Conservation (phyloP, 2,888 invertebrate genomes). For the Endotricha flammealis region DNA sequence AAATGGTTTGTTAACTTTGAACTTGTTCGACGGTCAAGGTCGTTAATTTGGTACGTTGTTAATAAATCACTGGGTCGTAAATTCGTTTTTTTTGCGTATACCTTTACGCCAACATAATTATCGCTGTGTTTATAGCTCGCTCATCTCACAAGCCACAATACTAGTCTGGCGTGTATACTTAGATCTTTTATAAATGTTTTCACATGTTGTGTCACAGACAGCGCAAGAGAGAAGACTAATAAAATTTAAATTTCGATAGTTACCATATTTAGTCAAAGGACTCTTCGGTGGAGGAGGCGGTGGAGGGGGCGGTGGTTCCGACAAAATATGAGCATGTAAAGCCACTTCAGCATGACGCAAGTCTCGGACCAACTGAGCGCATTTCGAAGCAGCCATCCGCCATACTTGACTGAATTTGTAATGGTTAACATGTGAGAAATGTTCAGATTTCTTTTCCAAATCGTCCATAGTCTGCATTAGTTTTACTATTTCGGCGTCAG, state of each 20-base stretch:
- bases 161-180: too few species aligned
- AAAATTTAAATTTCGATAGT: neutral
- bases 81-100: too few species aligned
- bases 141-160: too few species aligned
- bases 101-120: too few species aligned
- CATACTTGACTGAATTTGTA: slow-evolving; percentile 77
- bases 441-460: slow-evolving; percentile 83
- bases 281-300: slow-evolving; percentile 48
- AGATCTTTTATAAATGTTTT: too few species aligned
- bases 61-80: too few species aligned
- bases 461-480: slow-evolving; percentile 82
- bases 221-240: too few species aligned
- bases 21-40: too few species aligned
- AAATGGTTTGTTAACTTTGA: too few species aligned
- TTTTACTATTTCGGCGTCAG: slow-evolving; percentile 83
- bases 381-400: slow-evolving; percentile 57
- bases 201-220: too few species aligned
- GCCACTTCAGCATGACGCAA: slow-evolving; percentile 56
- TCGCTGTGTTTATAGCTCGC: too few species aligned
- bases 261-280: slow-evolving; percentile 51
- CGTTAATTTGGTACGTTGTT: too few species aligned
- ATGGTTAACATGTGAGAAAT: slow-evolving; percentile 81
- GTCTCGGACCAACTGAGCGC: slow-evolving; percentile 37
- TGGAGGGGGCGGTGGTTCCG: slow-evolving; percentile 59
- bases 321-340: slow-evolving; percentile 61